phyloP scores from a whole-genome alignment of 2,888 invertebrate species.

The Monoplex corrugatus region DNA sequence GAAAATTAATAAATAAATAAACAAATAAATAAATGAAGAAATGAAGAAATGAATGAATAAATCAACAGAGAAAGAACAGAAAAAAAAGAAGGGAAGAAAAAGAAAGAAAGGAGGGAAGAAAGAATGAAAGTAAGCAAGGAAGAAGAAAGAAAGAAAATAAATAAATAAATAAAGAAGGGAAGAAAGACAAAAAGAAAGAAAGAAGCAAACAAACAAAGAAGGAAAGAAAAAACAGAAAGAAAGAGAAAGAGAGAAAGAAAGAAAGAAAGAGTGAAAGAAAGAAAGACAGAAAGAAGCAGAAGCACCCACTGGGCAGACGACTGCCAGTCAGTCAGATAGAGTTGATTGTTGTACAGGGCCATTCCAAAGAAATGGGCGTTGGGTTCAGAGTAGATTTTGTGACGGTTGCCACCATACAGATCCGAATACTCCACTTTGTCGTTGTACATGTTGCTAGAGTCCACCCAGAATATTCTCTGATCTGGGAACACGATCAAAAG shows the following conservation, averaged over 20 bases:
- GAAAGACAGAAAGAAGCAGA: background rate
- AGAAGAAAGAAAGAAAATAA: background rate
- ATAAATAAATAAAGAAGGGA: background rate
- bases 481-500: background rate
- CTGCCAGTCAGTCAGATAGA: slow-evolving; percentile 64
- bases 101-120: background rate
- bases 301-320: slow-evolving; percentile 25
- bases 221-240: too few relatives aligned
- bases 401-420: slow-evolving; percentile 55
- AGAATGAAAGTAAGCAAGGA: background rate
- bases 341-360: slow-evolving; percentile 59
- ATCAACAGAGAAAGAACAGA: too few relatives aligned
- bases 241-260: too few relatives aligned
- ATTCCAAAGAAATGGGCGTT: slow-evolving; percentile 62
- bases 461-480: slow-evolving; percentile 91
- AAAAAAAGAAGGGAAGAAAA: background rate
- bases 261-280: too few relatives aligned
- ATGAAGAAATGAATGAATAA: too few relatives aligned
- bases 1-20: too few relatives aligned
- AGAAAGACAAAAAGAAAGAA: too few relatives aligned
- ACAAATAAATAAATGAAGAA: too few relatives aligned
- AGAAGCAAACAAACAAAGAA: too few relatives aligned
- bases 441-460: slow-evolving; percentile 86
- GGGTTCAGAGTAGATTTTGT: slow-evolving; percentile 53
- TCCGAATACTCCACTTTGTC: slow-evolving; percentile 91